phyloP scores from a whole-genome alignment of 2,888 invertebrate genomes.

The Rhyacophila evoluta region DNA sequence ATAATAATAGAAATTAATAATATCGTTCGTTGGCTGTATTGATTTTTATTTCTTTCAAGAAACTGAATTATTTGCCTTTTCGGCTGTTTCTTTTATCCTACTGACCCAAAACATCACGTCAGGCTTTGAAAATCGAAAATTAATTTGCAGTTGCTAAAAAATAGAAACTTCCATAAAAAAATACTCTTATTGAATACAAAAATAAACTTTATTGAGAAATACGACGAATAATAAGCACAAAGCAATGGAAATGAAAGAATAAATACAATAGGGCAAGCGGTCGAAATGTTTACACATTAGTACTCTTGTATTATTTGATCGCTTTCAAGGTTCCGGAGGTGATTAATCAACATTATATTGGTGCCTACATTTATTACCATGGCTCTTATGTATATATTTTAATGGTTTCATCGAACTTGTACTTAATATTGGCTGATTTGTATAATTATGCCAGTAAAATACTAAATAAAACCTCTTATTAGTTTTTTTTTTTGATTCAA shows the following conservation, averaged over 20 bases:
- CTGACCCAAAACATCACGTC: no score
- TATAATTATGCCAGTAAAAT: no score
- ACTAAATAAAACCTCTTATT: no score
- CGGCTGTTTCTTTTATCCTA: no score
- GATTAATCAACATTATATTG: slow-evolving; percentile 8
- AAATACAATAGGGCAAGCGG: background rate
- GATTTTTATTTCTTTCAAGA: no score
- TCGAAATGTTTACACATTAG: slow-evolving; percentile 18
- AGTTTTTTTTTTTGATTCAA: no score
- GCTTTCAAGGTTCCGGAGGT: background rate
- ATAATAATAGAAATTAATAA: no score
- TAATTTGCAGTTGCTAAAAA: background rate
- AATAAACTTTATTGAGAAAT: background rate
- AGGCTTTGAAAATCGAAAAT: no score
- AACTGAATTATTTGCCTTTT: no score
- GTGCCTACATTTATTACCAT: background rate
- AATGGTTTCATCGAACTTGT: background rate
- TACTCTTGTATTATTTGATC: slow-evolving; percentile 8
- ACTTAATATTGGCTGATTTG: background rate
- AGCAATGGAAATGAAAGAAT: slow-evolving; percentile 11
- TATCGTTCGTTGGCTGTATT: no score
- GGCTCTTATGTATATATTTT: background rate
- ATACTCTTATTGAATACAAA: background rate
- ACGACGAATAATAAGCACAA: background rate
- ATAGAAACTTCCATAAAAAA: background rate